phyloP scores from a whole-genome alignment of 2,888 invertebrate species.

The Theristus sp. region DNA sequence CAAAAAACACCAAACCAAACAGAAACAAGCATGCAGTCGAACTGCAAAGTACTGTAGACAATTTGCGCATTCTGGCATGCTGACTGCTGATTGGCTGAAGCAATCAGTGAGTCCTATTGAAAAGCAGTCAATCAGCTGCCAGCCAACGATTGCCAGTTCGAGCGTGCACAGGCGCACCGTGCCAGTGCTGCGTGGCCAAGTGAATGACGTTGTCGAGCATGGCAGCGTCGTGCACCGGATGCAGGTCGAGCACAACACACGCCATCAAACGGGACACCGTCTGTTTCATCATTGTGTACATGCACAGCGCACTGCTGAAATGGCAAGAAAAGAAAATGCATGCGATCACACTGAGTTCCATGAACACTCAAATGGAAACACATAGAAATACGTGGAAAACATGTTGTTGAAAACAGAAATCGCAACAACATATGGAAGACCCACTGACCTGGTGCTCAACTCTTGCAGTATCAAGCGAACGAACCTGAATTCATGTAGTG shows the following conservation, averaged over 20 bases:
- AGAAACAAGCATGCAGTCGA: too few species aligned
- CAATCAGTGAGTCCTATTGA: too few species aligned
- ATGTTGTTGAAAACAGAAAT: neutral
- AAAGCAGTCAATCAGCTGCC: too few species aligned
- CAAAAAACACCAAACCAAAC: too few species aligned
- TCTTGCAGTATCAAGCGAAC: neutral
- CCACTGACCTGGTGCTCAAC: neutral
- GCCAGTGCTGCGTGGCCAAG: neutral
- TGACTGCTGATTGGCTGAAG: too few species aligned
- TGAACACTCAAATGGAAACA: too few species aligned
- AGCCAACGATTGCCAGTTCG: too few species aligned
- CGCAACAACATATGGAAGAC: neutral
- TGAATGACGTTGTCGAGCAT: neutral
- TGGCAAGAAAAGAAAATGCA: neutral
- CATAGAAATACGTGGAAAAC: too few species aligned
- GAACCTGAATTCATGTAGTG: neutral
- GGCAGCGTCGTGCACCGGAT: neutral
- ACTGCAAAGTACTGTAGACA: too few species aligned
- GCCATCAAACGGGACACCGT: neutral
- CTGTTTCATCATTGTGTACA: neutral
- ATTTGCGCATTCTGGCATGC: too few species aligned
- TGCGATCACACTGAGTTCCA: too few species aligned
- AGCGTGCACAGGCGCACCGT: neutral
- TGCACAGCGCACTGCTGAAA: neutral
- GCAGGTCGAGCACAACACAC: neutral